Conservation (phyloP, 2,113 vertebrate genomes). For the Bagarius yarrelli region DNA sequence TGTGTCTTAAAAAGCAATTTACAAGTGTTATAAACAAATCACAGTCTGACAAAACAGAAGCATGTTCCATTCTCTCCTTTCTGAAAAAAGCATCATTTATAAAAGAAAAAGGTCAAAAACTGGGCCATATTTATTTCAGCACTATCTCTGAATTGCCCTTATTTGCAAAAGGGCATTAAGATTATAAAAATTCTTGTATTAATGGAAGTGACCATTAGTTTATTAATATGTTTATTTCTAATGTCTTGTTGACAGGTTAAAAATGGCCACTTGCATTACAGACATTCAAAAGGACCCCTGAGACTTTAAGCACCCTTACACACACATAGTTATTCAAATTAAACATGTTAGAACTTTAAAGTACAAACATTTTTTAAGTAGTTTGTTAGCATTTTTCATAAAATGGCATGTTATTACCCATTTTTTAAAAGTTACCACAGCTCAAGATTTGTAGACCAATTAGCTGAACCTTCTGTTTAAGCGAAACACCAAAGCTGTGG, state of each 20-base stretch:
- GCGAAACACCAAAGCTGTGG: neutral
- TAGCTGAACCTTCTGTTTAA: neutral
- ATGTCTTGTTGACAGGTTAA: neutral
- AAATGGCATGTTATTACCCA: neutral
- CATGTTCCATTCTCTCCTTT: neutral
- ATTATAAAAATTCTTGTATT: neutral
- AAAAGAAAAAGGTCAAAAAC: neutral
- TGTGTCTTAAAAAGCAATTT: constrained; percentile 38
- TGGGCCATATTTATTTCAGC: neutral
- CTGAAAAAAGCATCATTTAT: neutral
- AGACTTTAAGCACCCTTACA: neutral
- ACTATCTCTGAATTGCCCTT: neutral
- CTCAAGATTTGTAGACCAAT: neutral
- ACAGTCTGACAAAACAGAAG: constrained; percentile 1
- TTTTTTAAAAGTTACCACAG: neutral
- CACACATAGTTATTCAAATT: neutral
- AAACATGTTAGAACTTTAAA: neutral
- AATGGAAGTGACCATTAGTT: neutral
- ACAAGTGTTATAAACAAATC: constrained; percentile 38
- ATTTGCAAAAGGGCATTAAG: neutral
- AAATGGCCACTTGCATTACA: neutral
- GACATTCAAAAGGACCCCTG: neutral
- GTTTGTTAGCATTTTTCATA: neutral
- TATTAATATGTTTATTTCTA: neutral
- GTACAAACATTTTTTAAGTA: constrained; percentile 14